phyloP scores from a whole-genome alignment of 2,888 invertebrate genomes.

The Epirrita christyi region DNA sequence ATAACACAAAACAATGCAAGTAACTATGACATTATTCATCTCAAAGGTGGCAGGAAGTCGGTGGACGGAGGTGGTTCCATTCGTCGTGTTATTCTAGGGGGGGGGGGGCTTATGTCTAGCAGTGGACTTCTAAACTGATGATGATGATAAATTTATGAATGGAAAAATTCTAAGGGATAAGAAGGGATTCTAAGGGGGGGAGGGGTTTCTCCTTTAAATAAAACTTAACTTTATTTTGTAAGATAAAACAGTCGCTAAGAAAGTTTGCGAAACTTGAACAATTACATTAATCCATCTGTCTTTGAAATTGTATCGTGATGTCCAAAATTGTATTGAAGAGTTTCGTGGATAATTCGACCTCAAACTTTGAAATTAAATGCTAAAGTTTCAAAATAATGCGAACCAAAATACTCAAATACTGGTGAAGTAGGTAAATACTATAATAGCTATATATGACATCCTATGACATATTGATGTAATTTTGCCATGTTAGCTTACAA shows the following conservation, averaged over 20 bases:
- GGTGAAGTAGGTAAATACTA: not conserved
- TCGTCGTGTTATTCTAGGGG: no score
- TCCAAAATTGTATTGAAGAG: slow-evolving; percentile 39
- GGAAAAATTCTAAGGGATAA: not conserved
- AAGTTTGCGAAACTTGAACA: slow-evolving; percentile 37
- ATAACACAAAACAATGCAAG: no score
- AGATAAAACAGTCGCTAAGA: slow-evolving; percentile 30
- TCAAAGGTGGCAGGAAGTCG: no score
- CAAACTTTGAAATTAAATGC: slow-evolving; percentile 27
- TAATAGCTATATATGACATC: no score
- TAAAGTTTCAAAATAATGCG: slow-evolving; percentile 24
- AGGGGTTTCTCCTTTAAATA: not conserved
- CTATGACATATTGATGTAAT: no score
- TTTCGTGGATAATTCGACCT: slow-evolving; percentile 30
- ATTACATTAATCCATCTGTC: slow-evolving; percentile 43
- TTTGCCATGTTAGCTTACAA: no score
- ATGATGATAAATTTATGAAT: not conserved
- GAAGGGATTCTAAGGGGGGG: no score
- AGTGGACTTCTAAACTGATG: no score
- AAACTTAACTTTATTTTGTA: slow-evolving; percentile 12
- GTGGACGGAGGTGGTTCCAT: no score
- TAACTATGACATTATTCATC: no score
- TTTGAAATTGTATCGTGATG: slow-evolving; percentile 38
- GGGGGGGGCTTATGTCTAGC: no score
- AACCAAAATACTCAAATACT: slow-evolving; percentile 5